phyloP scores from a whole-genome alignment of 2,888 invertebrate genomes.

The Empis stercorea region DNA sequence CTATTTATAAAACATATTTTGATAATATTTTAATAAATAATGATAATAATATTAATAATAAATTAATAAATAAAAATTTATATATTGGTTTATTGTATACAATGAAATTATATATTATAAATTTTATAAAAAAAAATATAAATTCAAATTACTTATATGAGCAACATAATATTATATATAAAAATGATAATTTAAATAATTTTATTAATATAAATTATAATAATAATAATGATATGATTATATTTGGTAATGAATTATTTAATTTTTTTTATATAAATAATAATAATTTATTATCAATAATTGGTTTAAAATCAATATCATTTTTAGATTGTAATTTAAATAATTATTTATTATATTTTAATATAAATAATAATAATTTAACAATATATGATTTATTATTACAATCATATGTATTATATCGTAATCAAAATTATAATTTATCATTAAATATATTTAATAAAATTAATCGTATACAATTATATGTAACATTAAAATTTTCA shows the following conservation, averaged over 20 bases:
- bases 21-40: conserved; percentile 10
- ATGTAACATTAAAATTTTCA: conserved; percentile 5
- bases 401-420: neutral
- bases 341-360: neutral
- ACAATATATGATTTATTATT: neutral
- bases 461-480: conserved; percentile 22
- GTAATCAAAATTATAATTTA: neutral
- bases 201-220: neutral
- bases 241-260: conserved; percentile 1
- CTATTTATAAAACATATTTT: conserved; percentile 20
- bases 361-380: neutral
- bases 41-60: conserved; percentile 8
- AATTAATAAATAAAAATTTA: conserved; percentile 11
- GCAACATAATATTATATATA: neutral
- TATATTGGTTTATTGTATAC: conserved; percentile 30
- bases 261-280: neutral
- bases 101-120: conserved; percentile 26
- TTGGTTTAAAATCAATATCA: neutral
- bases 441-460: conserved; percentile 12
- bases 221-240: neutral
- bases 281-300: neutral
- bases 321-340: conserved; percentile 1
- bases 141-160: conserved; percentile 27
- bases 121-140: conserved; percentile 27
- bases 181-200: neutral